Base-by-base conservation (phyloP, 2,113 vertebrate species). In the Poecile atricapillus region DNA sequence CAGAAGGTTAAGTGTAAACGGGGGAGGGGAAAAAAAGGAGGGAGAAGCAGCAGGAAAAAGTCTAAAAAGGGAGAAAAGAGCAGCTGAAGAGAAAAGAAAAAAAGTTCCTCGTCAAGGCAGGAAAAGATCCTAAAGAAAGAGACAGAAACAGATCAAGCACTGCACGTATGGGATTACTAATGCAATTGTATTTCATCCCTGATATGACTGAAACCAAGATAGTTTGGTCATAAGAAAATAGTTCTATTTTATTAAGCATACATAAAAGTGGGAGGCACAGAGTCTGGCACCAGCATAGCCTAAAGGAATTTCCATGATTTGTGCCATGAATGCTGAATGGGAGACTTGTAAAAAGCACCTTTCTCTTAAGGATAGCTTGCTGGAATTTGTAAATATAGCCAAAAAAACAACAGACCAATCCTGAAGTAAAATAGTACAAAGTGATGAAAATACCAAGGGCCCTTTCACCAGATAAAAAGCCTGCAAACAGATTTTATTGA, bases 241-340 rank as follows among this genome's bases (percentile, higher is more conserved):
- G 76, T 93, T 81, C 83, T 65, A 68, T 94, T 96, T 96, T 95
- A 93, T 81, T 88, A 96, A 81, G 85, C 0, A 0, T 64, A 82
- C 80, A 87, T 93, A 78, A 94, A 96, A 96, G 85, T 94, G 68
- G 76, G 92, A 97, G 93, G 94, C 88, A 53, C 85, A n/a, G 93
- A 86, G 92, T 96, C 95, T 97, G 93, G 93, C 90, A 96, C 85
- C 83, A 88, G 56, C 3, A 5, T 93, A 93, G 93, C 95, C 93
- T 94, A 90, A 88, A 97, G 96, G 94, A 96, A 96, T 97, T 96
- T 96, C 86, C 90, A 96, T 92, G 94, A 96, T 94, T 95, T 96
- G 94, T 96, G 93, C 88, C 90, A 94, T 96, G 95, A 96, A 97
- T 95, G 88, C 92, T 97, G 93, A 96, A 96, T 84, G 83, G 86